A percentile compares a stretch with the other conserved stretches of the same genome.
These are phyloP conservation scores for Drosophila infuscata DNA, from an alignment of 2,888 invertebrate species.

Conservation along the genomic window DNA sequence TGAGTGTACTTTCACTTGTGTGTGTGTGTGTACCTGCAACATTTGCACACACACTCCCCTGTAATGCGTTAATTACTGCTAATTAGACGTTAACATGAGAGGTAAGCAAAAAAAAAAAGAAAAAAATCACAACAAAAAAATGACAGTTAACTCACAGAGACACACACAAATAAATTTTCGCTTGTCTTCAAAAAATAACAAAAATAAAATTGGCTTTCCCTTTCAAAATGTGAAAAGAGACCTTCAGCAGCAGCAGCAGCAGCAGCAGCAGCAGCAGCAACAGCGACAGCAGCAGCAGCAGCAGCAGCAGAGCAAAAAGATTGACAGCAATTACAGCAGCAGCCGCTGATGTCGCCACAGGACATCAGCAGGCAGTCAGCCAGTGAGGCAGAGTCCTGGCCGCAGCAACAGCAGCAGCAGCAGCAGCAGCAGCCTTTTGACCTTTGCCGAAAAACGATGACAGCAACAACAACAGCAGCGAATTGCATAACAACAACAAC, in stretches of 20 bases:
- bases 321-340: conserved; percentile 72
- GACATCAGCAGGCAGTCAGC: conserved; percentile 42
- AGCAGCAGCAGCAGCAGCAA: conserved; percentile 1
- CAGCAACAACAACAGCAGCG: conserved; percentile 21
- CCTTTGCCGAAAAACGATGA: conserved; percentile 58
- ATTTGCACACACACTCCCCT: conserved; percentile 44
- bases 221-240: conserved; percentile 44
- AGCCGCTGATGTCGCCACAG: conserved; percentile 52
- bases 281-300: neutral
- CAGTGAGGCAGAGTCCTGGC: conserved; percentile 26
- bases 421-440: conserved; percentile 50
- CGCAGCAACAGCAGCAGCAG: conserved; percentile 20
- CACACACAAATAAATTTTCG: conserved; percentile 24
- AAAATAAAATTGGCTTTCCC: conserved; percentile 55
- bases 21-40: neutral
- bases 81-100: conserved; percentile 71
- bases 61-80: conserved; percentile 75
- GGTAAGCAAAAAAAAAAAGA: neutral
- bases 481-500: conserved; percentile 48
- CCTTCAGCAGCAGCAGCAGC: conserved; percentile 13
- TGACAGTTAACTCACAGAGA: conserved; percentile 14
- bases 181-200: conserved; percentile 18
- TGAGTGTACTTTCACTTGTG: conserved; percentile 8
- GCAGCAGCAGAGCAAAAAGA: conserved; percentile 30
- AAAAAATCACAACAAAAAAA: neutral